phyloP scores from a whole-genome alignment of 2,113 vertebrate species.

The Sapajus apella region DNA sequence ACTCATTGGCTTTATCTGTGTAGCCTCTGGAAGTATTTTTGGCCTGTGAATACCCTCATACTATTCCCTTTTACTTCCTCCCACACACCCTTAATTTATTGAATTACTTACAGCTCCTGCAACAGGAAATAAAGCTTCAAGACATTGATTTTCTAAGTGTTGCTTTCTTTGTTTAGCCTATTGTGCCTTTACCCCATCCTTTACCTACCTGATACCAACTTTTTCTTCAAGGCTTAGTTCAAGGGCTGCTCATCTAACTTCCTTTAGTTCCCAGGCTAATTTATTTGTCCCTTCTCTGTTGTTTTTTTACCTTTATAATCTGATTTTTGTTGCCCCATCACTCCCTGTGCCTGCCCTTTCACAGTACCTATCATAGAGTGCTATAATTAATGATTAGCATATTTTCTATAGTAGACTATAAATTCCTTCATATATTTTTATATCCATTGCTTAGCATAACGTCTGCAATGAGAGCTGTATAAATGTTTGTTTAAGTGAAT shows the following conservation, averaged over 20 bases:
- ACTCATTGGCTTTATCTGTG: not conserved
- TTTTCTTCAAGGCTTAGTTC: not conserved
- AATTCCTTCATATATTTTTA: not conserved
- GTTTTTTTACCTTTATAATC: not conserved
- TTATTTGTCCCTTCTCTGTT: not conserved
- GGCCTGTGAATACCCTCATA: not conserved
- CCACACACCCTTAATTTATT: not conserved
- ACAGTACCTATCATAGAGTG: not conserved
- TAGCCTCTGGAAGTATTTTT: not conserved
- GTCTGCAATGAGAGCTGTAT: not conserved
- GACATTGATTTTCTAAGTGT: not conserved
- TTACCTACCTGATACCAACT: not conserved
- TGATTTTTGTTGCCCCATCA: not conserved
- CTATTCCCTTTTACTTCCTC: not conserved
- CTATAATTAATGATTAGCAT: not conserved
- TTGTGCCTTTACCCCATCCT: not conserved
- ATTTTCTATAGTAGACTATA: not conserved
- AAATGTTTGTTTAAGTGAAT: constrained; percentile 4
- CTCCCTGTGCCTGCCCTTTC: not conserved
- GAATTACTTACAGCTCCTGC: not conserved
- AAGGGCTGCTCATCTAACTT: not conserved
- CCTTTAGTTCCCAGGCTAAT: not conserved
- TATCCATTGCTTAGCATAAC: constrained; percentile 17
- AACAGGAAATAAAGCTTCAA: not conserved
- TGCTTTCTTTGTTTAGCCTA: not conserved